Evolutionary conservation across 1,140 invertebrate species (phyloP).

Genomic region (Oscheius sp.): DNA sequence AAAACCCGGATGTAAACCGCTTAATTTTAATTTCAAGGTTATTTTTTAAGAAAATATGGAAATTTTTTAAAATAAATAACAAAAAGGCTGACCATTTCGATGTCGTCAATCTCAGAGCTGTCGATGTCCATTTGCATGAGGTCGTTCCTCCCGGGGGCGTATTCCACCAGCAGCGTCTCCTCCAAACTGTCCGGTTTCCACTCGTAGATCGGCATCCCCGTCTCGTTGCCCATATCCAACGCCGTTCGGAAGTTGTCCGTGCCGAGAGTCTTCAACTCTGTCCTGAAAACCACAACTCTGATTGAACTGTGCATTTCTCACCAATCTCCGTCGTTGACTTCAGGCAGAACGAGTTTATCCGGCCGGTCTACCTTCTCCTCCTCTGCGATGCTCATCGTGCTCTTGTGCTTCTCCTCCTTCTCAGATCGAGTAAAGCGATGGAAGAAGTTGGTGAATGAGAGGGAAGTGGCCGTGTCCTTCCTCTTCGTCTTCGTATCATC

Average conservation of each 20-base stretch:
- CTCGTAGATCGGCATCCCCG: slow-evolving; percentile 9
- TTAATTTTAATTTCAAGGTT: background rate
- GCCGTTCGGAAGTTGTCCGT: slow-evolving; percentile 9
- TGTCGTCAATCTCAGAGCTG: background rate
- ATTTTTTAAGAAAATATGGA: background rate
- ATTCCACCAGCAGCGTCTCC: slow-evolving; percentile 5
- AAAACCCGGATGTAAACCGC: background rate
- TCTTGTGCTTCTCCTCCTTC: slow-evolving; percentile 20
- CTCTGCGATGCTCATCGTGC: slow-evolving; percentile 13
- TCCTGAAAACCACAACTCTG: background rate
- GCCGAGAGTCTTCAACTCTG: background rate
- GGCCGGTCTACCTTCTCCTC: slow-evolving; percentile 20
- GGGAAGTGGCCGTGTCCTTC: slow-evolving; percentile 17
- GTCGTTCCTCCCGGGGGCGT: background rate
- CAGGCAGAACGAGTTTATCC: slow-evolving; percentile 6
- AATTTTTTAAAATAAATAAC: background rate
- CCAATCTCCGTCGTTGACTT: background rate
- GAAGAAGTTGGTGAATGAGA: slow-evolving; percentile 31
- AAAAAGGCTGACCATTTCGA: background rate
- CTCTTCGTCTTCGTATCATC: slow-evolving; percentile 17
- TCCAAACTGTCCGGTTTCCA: slow-evolving; percentile 21
- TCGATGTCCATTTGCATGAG: slow-evolving; percentile 9
- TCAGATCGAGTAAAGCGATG: slow-evolving; percentile 22
- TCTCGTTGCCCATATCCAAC: slow-evolving; percentile 21
- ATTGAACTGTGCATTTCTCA: background rate